Evolutionary conservation across 2,888 invertebrate genomes (phyloP), one percentile per base, ranked within the genome.

Genomic region (Fabriciana adippe): DNA sequence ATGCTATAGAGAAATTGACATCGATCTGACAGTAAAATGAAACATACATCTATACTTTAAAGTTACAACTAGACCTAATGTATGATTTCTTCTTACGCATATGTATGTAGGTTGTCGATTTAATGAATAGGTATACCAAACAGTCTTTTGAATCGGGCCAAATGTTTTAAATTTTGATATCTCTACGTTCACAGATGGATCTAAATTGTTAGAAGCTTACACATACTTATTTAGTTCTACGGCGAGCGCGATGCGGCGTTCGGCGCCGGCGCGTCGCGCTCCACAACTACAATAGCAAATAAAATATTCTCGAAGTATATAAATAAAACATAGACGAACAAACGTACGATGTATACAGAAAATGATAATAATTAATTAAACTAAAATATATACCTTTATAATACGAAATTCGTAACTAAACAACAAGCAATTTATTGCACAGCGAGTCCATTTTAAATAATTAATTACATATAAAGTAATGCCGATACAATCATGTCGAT

Each of bases 111-210:
- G 81, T 82, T 82, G 84, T 80, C 84, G 84, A 88, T 82, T 87
- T 86, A 86, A 84, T 87, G 90, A 88, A 92, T 93, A 94, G 93
- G 94, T 94, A 94, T 94, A 94, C 93, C 93, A 93, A 94, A 94
- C 94, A 94, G 94, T 94, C 94, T 94, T 94, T 93, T 88, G 93
- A 93, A 93, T 93, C 93, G 93, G 94, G 94, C 94, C 94, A 92
- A 94, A 94, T 93, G 93, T 90, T 93, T 93, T 87, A 84, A 82
- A 90, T 92, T 92, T 92, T 92, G 89, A 87, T 85, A 83, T 85
- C 83, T 87, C 88, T 91, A 91, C 85, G 74, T 83, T 86, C 85
- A 86, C 85, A 86, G 86, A 88, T 89, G 88, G 84, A 83, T 89
- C 84, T 90, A 89, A 80, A 79, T 80, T 79, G 81, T 84, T 69